These are phyloP conservation scores for Episyrphus balteatus DNA, from an alignment of 1,140 invertebrate species.

Conservation along the genomic window DNA sequence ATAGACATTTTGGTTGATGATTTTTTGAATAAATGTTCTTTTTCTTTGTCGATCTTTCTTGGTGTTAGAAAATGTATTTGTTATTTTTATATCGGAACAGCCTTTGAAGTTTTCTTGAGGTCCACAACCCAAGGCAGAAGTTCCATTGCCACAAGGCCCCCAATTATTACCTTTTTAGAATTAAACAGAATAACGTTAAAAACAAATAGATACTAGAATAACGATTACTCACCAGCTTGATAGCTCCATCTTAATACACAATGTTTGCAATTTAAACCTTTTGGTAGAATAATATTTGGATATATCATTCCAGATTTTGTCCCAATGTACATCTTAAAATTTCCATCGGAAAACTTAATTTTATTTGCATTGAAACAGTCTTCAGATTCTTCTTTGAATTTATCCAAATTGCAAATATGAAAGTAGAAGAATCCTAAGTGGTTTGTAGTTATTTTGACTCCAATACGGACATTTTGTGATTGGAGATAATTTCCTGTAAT, in stretches of 20 bases:
- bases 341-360: constrained; percentile 22
- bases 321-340: constrained; percentile 8
- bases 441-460: constrained; percentile 40
- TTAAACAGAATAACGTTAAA: too few species aligned
- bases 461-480: constrained; percentile 24
- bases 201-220: too few species aligned
- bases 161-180: constrained; percentile 41
- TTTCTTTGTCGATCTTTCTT: too few species aligned
- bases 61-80: background rate
- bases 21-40: too few species aligned
- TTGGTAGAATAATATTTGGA: constrained; percentile 9
- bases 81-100: constrained; percentile 56
- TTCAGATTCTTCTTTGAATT: constrained; percentile 18
- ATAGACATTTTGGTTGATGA: too few species aligned
- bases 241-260: constrained; percentile 33
- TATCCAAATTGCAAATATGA: constrained; percentile 41
- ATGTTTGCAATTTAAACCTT: constrained; percentile 36
- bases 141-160: constrained; percentile 41
- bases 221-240: constrained; percentile 35
- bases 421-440: constrained; percentile 46
- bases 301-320: constrained; percentile 9
- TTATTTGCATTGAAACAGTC: constrained; percentile 27
- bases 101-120: constrained; percentile 55
- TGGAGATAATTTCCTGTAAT: constrained; percentile 39
- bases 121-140: constrained; percentile 44